Evolutionary conservation across 2,113 vertebrate genomes (phyloP).

Genomic region (Rhagologus leucostigma): DNA sequence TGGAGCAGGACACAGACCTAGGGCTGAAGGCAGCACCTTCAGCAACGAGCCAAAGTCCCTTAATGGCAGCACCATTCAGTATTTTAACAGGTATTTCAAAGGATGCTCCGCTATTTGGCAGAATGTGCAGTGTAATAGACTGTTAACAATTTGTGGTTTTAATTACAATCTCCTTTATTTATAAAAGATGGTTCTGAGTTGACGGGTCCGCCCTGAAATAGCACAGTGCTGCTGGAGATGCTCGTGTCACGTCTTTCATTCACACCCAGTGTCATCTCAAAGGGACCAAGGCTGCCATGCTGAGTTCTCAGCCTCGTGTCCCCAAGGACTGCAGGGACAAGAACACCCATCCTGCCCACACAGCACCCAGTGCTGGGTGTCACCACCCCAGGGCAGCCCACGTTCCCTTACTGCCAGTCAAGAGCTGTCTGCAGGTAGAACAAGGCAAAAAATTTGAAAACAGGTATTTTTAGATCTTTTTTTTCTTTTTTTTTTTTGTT

Average conservation of each 20-base stretch:
- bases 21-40: neutral
- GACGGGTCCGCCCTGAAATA: neutral
- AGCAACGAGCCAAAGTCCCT: neutral
- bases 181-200: neutral
- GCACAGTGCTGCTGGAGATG: neutral
- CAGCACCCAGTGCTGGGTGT: neutral
- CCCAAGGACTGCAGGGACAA: neutral
- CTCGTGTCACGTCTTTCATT: fast-evolving
- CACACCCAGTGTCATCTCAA: neutral
- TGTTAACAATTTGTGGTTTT: neutral
- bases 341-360: neutral
- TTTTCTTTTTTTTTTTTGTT: neutral
- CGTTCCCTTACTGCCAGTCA: neutral
- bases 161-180: neutral
- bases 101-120: neutral
- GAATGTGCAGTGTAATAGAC: neutral
- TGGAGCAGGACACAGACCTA: neutral
- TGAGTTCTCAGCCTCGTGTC: fast-evolving
- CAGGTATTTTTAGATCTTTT: neutral
- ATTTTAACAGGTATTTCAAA: neutral
- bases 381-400: neutral
- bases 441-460: neutral
- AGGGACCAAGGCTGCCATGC: neutral
- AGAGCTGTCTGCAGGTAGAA: neutral
- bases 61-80: neutral